These are phyloP conservation scores for Phaethornis superciliosus DNA, from an alignment of 2,113 vertebrate species.

Conservation along the genomic window DNA sequence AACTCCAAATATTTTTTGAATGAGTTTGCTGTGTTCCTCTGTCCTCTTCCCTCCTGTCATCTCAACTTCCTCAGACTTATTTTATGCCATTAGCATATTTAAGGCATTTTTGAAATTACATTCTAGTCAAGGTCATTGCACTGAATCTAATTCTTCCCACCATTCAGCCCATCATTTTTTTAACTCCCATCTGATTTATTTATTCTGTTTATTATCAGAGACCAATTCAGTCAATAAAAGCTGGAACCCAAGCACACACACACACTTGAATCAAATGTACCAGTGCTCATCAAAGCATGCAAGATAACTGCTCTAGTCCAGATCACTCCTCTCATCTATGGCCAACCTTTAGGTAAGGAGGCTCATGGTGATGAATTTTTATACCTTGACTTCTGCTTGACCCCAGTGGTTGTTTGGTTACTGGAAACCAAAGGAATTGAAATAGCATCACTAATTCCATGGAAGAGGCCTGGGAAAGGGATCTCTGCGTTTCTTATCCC, in stretches of 20 bases:
- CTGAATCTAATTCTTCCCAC: neutral
- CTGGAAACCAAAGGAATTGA: slow-evolving; percentile 17
- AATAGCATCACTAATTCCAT: neutral
- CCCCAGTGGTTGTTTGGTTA: neutral
- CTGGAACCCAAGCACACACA: neutral
- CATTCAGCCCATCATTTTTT: neutral
- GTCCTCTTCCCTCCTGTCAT: neutral
- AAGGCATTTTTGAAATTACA: slow-evolving; percentile 23
- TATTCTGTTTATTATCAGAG: slow-evolving; percentile 27
- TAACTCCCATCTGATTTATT: slow-evolving; percentile 50
- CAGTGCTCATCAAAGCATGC: neutral
- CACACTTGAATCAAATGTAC: neutral
- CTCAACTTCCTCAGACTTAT: neutral
- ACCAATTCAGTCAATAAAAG: slow-evolving; percentile 17
- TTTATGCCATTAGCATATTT: slow-evolving; percentile 13
- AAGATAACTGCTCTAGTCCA: neutral
- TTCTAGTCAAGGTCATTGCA: neutral
- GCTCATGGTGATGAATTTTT: neutral
- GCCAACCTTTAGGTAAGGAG: neutral
- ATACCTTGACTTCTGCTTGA: slow-evolving; percentile 55
- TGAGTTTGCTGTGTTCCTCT: neutral
- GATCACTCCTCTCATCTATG: neutral
- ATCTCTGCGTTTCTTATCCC: neutral
- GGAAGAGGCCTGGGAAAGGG: neutral
- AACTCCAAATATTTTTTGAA: neutral